Conservation (phyloP, 2,113 vertebrate genomes). For the Charina bottae region DNA sequence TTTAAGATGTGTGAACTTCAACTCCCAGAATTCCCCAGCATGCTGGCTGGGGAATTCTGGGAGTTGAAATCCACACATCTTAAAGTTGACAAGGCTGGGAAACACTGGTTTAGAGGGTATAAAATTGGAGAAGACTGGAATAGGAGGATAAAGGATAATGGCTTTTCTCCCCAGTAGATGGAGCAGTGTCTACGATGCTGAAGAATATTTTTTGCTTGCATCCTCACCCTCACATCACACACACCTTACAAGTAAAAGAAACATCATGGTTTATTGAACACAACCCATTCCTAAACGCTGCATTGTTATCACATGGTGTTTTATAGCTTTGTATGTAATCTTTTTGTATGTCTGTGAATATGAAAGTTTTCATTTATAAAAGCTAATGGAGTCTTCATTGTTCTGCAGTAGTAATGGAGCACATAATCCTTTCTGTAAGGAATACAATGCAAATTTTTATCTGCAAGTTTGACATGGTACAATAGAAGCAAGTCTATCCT, state of each 20-base stretch:
- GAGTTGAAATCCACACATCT: background rate
- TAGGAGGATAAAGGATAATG: background rate
- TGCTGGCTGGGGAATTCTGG: background rate
- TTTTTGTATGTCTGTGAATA: background rate
- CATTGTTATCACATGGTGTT: conserved; percentile 1
- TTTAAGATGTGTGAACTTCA: background rate
- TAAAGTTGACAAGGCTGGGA: background rate
- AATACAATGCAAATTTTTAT: conserved; percentile 11
- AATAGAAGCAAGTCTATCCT: background rate
- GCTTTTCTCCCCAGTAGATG: conserved; percentile 56
- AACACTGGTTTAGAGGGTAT: background rate
- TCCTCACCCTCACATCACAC: background rate
- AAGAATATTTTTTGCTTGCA: background rate
- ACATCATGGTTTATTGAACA: background rate
- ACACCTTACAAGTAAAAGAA: background rate
- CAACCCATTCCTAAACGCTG: background rate
- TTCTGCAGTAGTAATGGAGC: background rate
- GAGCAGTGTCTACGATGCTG: conserved; percentile 37
- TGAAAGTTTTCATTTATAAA: conserved; percentile 12
- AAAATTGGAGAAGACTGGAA: background rate
- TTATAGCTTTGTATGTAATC: no score
- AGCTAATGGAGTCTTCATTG: background rate
- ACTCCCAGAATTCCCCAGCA: background rate
- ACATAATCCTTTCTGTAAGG: background rate
- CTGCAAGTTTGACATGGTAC: background rate